A percentile compares a stretch with the other conserved stretches of the same genome.
Evolutionary conservation across 1,140 invertebrate genomes (phyloP).

Genomic region (Magallana ariakensis): DNA sequence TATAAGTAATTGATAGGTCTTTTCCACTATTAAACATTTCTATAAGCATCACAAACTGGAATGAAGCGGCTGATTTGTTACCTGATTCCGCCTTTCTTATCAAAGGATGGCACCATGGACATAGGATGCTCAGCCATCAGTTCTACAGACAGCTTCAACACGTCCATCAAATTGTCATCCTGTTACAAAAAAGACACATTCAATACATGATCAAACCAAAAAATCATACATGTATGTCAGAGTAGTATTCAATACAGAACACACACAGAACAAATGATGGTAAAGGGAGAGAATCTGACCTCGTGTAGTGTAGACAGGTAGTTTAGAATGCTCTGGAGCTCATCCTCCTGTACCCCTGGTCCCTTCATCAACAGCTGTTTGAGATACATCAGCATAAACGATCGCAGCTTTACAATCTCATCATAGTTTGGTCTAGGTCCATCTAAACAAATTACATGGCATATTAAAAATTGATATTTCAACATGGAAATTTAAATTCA

Average conservation of each 20-base stretch:
- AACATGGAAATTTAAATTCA: not conserved
- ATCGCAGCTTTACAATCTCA: constrained; percentile 95
- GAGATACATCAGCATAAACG: constrained; percentile 96
- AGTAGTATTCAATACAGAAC: no score
- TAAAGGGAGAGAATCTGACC: constrained; percentile 35
- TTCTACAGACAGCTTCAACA: constrained; percentile 97
- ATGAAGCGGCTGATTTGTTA: constrained; percentile 52
- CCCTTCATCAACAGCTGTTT: constrained; percentile 98
- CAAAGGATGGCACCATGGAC: constrained; percentile 99
- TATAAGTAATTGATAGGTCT: no score
- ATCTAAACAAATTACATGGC: constrained; percentile 83
- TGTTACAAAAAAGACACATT: constrained; percentile 76
- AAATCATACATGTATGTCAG: no score
- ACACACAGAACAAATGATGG: no score
- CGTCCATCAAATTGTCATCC: constrained; percentile 99
- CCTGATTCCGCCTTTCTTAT: constrained; percentile 95
- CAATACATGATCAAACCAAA: no score
- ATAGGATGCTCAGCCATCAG: constrained; percentile 98
- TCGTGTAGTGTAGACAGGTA: constrained; percentile 91
- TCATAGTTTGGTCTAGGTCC: constrained; percentile 95
- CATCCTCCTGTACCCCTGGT: constrained; percentile 96
- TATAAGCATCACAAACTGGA: no score
- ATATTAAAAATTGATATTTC: not conserved
- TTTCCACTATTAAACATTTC: no score
- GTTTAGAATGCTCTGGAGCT: constrained; percentile 98